These are phyloP conservation scores for Scrobipalpa costella DNA, from an alignment of 2,888 invertebrate genomes.

Conservation along the genomic window DNA sequence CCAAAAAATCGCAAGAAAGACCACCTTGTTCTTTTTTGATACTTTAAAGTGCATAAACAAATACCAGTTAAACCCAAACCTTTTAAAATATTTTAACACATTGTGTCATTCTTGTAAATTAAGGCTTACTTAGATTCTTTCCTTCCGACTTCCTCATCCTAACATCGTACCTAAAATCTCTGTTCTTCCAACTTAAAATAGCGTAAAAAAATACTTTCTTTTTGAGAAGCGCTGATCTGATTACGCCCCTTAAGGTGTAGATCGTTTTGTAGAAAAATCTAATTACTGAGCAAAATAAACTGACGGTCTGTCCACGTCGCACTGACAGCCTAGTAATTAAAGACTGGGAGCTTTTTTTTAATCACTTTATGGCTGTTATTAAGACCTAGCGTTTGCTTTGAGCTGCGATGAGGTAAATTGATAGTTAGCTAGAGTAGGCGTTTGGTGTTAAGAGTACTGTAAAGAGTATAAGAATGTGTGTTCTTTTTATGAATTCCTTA, in stretches of 20 bases:
- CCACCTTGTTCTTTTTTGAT: too few species aligned
- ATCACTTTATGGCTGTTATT: constrained; percentile 6
- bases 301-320: constrained; percentile 47
- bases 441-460: neutral
- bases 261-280: constrained; percentile 54
- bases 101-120: too few species aligned
- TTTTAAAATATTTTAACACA: too few species aligned
- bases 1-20: too few species aligned
- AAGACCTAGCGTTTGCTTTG: neutral
- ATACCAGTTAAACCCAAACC: too few species aligned
- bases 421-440: neutral
- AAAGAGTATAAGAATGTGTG: neutral
- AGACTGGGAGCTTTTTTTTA: constrained; percentile 45
- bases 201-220: neutral
- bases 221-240: neutral
- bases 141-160: too few species aligned
- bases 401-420: neutral
- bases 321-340: constrained; percentile 61
- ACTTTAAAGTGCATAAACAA: too few species aligned
- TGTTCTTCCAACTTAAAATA: too few species aligned
- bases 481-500: neutral
- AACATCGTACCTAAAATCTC: too few species aligned
- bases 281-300: constrained; percentile 67
- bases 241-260: constrained; percentile 6
- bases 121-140: too few species aligned